phyloP scores from a whole-genome alignment of 1,140 invertebrate genomes.

The Ectropis grisescens region DNA sequence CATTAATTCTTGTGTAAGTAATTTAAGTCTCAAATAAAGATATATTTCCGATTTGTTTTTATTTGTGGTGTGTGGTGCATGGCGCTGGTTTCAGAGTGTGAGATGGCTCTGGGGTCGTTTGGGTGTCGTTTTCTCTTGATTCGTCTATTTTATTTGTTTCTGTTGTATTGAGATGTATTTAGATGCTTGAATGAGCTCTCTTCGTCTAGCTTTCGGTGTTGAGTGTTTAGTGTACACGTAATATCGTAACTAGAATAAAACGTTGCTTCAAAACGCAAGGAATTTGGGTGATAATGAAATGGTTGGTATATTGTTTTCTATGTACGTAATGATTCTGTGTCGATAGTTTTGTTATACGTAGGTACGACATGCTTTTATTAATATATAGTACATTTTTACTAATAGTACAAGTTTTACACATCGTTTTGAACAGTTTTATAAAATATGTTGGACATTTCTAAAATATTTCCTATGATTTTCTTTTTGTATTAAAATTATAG shows the following conservation, averaged over 20 bases:
- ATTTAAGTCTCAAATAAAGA: too few relatives aligned
- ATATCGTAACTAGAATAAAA: constrained; percentile 19
- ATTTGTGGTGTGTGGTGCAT: constrained; percentile 27
- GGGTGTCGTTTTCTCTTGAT: constrained; percentile 55
- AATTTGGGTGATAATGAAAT: constrained; percentile 68
- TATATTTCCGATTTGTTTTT: constrained; percentile 6
- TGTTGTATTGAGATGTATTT: constrained; percentile 19
- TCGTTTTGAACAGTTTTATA: background rate
- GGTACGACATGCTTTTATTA: too few relatives aligned
- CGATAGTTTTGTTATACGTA: too few relatives aligned
- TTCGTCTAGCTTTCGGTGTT: constrained; percentile 57
- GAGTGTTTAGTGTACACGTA: constrained; percentile 41
- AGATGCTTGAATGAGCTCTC: constrained; percentile 33
- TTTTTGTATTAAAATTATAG: constrained; percentile 30
- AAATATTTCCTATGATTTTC: constrained; percentile 6
- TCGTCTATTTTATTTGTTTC: constrained; percentile 20
- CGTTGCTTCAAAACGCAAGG: constrained; percentile 47
- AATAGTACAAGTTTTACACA: background rate
- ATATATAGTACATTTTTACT: background rate
- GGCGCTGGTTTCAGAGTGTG: constrained; percentile 15
- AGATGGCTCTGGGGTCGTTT: constrained; percentile 40
- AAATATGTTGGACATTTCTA: background rate
- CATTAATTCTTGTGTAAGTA: too few relatives aligned
- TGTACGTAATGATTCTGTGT: too few relatives aligned
- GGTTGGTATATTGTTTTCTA: constrained; percentile 22